These are phyloP conservation scores for Trachythela sp. DNA, from an alignment of 64 coral and sea anemone species.

Conservation along the genomic window DNA sequence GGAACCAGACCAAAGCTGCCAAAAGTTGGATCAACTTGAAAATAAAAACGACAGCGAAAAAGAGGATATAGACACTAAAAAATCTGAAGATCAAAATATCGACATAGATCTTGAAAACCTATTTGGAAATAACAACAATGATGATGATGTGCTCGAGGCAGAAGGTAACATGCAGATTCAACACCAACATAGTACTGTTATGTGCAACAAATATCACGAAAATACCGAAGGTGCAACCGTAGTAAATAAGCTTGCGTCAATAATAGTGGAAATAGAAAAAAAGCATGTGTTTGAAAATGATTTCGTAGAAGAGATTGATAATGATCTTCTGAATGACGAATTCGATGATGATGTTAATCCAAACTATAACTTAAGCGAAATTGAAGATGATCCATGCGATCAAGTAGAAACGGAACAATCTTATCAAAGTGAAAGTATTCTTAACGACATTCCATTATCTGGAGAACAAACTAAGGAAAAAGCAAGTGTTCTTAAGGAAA, in stretches of 20 bases:
- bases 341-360: not conserved
- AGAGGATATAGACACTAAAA: no score
- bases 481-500: not conserved
- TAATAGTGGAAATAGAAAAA: not conserved
- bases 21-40: no score
- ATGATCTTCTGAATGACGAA: not conserved
- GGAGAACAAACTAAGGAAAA: not conserved
- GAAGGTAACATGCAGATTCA: not conserved
- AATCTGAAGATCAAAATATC: no score
- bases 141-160: no score
- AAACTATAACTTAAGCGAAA: not conserved
- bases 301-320: not conserved
- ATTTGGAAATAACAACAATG: no score
- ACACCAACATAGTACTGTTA: slow-evolving; percentile 5
- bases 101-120: no score
- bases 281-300: not conserved
- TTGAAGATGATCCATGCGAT: not conserved
- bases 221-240: not conserved
- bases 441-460: not conserved
- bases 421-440: not conserved
- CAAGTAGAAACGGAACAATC: not conserved
- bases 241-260: not conserved
- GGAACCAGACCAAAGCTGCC: no score
- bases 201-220: not conserved
- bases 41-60: no score